Base-by-base conservation (phyloP, 2,113 vertebrate genomes). In the Dicentrarchus labrax region DNA sequence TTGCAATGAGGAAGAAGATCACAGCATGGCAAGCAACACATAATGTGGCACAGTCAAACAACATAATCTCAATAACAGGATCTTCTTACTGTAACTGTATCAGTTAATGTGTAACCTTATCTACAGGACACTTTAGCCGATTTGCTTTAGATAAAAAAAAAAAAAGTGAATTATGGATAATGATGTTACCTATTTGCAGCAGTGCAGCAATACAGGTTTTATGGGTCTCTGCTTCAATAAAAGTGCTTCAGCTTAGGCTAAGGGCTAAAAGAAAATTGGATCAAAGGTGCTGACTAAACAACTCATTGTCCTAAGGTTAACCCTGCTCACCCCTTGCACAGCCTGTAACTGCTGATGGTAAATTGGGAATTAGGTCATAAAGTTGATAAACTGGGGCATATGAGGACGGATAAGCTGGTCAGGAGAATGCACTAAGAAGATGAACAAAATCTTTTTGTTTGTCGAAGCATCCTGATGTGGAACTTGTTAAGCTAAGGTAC, bases 281-380 rank as follows among this genome's bases (percentile, higher is more conserved):
- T 88, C 70, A 75, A 83, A 89, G 87, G 68, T 80, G 89, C 87
- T 90, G 92, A 92, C 87, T 88, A 78, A 86, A 90, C 89, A 89
- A 83, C 9, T 78, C 75, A 5, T 78, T 79, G 80, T 88, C 91
- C 82, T 70, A 30, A 72, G 53, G 79, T 91, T 92, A 82, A 89
- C 78, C 87, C 77, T 38, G 75, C 61, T 82, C 76, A 79, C 81
- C 86, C 86, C 69, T 43, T 54, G 47, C 45, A 8, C 41, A 22
- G 82, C 76, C 68, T 71, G 77, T 78, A 74, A 78, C 61, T 60
- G 76, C 86, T 67, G 21, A 57, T 24, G 79, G 88, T 71, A 72
- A 81, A 86, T 57, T 68, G 71, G 74, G 78, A 86, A 85, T 66
- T 73, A 82, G 88, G 78, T 84, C 86, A 77, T 88, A 90, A 91